Percentiles rank a stretch among this genome's conserved stretches.
These are phyloP conservation scores for Sceloporus tristichus DNA, from an alignment of 2,113 vertebrate species.

Conservation along the genomic window DNA sequence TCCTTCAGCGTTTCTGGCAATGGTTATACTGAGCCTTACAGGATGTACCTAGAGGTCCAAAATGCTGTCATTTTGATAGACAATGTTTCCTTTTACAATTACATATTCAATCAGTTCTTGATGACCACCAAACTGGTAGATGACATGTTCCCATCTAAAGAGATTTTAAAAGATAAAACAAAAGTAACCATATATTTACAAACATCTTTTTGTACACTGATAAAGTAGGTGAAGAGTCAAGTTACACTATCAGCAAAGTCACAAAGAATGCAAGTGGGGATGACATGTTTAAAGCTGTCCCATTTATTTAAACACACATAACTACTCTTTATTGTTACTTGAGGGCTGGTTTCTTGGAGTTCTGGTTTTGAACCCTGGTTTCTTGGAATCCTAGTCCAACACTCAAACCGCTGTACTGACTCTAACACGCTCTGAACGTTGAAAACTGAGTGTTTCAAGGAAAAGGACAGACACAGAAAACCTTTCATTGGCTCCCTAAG, in stretches of 20 bases:
- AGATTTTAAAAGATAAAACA: constrained; percentile 11
- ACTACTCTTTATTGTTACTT: too few species aligned
- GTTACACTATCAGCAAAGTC: background rate
- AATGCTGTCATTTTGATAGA: constrained; percentile 83
- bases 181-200: background rate
- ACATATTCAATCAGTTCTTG: constrained; percentile 90
- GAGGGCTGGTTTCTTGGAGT: too few species aligned
- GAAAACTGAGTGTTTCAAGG: too few species aligned
- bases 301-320: too few species aligned
- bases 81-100: constrained; percentile 88
- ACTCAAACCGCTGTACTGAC: too few species aligned
- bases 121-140: constrained; percentile 96
- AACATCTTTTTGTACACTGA: background rate
- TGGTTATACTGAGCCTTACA: constrained; percentile 40
- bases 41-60: constrained; percentile 67
- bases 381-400: too few species aligned
- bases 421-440: too few species aligned
- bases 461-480: too few species aligned
- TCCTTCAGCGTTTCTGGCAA: background rate
- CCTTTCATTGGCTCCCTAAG: too few species aligned
- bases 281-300: too few species aligned
- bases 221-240: background rate
- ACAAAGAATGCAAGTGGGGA: background rate
- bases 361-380: too few species aligned
- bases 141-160: constrained; percentile 95